Conservation (phyloP, 2,888 invertebrate genomes). For the Trachelus troglodyta region DNA sequence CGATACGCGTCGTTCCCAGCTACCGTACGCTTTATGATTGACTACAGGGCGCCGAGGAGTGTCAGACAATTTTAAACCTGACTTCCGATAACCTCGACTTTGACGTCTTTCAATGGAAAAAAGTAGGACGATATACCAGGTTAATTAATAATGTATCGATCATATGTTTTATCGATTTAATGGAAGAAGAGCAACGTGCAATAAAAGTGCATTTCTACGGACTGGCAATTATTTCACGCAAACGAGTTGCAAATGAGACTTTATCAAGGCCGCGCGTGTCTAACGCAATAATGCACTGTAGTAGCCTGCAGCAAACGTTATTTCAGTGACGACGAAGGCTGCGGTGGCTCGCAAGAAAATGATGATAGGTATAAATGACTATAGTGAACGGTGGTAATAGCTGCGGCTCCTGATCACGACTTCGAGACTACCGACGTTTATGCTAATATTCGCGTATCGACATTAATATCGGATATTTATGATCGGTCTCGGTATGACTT, state of each 20-base stretch:
- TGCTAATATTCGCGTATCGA: conserved; percentile 63
- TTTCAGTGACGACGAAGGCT: neutral
- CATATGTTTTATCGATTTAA: neutral
- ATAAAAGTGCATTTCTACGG: neutral
- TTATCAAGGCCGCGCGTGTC: neutral
- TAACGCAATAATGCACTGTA: neutral
- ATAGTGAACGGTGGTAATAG: neutral
- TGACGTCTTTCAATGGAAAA: neutral
- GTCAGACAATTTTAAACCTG: neutral
- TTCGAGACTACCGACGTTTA: conserved; percentile 45
- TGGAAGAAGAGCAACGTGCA: neutral
- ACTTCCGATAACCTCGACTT: neutral
- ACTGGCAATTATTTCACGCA: neutral
- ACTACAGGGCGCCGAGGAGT: neutral
- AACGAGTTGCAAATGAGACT: neutral
- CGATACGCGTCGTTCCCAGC: conserved; percentile 23
- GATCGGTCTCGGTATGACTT: conserved; percentile 60
- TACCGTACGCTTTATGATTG: neutral
- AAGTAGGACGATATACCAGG: neutral
- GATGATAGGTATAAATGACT: neutral
- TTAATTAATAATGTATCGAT: neutral
- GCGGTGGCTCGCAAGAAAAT: neutral
- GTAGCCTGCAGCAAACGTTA: neutral
- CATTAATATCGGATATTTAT: conserved; percentile 66
- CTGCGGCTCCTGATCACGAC: neutral